Conservation (phyloP, 2,888 invertebrate genomes). For the Limenitis camilla region DNA sequence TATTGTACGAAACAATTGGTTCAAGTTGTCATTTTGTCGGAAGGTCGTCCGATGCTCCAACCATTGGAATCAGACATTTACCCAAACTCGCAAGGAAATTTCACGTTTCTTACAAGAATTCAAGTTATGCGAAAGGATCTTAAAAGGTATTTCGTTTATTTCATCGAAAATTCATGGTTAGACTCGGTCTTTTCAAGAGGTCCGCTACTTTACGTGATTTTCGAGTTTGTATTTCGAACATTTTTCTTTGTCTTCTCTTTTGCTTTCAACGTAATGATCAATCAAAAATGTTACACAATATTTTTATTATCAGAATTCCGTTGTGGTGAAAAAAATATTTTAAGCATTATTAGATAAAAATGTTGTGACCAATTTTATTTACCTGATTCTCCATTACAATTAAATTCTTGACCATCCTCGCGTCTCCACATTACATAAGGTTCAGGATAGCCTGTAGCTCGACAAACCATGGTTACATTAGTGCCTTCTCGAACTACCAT, state of each 20-base stretch:
- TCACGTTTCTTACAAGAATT: constrained; percentile 28
- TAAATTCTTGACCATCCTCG: constrained; percentile 91
- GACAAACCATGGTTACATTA: constrained; percentile 90
- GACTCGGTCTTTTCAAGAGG: constrained; percentile 32
- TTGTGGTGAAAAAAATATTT: background rate
- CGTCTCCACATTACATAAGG: constrained; percentile 95
- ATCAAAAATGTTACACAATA: constrained; percentile 21
- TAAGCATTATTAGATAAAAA: background rate
- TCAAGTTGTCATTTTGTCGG: constrained; percentile 35
- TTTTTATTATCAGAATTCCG: background rate
- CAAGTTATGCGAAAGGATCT: constrained; percentile 26
- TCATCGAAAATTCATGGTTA: constrained; percentile 32
- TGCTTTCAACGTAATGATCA: constrained; percentile 56
- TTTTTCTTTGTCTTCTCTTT: constrained; percentile 50
- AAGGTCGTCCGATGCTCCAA: constrained; percentile 30
- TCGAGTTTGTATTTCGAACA: constrained; percentile 48
- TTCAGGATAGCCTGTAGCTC: constrained; percentile 90
- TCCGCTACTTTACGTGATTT: constrained; percentile 36
- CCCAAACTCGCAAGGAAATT: constrained; percentile 28
- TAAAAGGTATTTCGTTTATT: constrained; percentile 32
- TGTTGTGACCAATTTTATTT: constrained; percentile 22
- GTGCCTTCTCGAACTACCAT: constrained; percentile 93
- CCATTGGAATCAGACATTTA: constrained; percentile 34
- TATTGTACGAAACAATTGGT: constrained; percentile 50
- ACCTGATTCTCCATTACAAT: constrained; percentile 93